A percentile compares a stretch with the other conserved stretches of the same genome.
These are phyloP conservation scores for Merops nubicus DNA, from an alignment of 2,113 vertebrate species.

Conservation along the genomic window DNA sequence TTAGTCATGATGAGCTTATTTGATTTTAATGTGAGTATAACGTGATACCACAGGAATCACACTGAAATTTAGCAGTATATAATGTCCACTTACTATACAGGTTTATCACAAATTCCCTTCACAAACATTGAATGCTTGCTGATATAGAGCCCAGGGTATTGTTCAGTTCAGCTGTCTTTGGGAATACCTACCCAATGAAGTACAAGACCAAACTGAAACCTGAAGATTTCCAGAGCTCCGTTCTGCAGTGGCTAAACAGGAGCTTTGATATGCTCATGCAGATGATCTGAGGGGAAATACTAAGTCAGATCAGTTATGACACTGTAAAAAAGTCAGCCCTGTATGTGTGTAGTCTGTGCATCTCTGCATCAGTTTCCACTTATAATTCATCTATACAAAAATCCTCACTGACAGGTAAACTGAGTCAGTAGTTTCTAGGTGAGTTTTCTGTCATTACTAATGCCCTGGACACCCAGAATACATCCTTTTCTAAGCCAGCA, in stretches of 20 bases:
- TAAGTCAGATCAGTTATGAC: neutral
- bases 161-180: neutral
- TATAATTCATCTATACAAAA: neutral
- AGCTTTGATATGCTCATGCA: fast-evolving
- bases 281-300: neutral
- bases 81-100: neutral
- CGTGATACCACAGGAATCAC: slow-evolving; percentile 49
- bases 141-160: neutral
- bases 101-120: neutral
- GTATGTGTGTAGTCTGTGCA: neutral
- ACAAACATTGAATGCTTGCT: neutral
- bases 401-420: neutral
- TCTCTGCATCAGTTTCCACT: neutral
- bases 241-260: neutral
- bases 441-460: neutral
- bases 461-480: neutral
- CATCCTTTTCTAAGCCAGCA: fast-evolving
- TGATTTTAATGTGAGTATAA: slow-evolving; percentile 65
- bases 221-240: neutral
- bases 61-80: slow-evolving; percentile 38
- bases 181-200: neutral
- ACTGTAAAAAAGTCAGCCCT: neutral
- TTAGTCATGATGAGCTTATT: slow-evolving; percentile 73
- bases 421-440: neutral
- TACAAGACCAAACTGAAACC: neutral